Percentiles rank a stretch among this genome's conserved stretches.
Conservation (phyloP, 2,888 invertebrate species). For the Acanthosoma haemorrhoidale region DNA sequence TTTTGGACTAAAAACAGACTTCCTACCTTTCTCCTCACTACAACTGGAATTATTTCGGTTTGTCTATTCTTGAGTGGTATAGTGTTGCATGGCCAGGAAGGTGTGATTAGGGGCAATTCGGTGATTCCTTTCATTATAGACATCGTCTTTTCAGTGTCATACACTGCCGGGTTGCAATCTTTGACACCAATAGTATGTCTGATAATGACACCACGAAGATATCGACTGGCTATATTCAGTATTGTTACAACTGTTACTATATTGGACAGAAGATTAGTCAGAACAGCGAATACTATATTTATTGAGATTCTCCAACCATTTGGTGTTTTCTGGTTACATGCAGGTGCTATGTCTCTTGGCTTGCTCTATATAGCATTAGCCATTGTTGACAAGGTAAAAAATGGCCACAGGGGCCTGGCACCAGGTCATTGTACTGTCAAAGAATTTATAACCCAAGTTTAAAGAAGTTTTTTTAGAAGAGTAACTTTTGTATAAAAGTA, state of each 20-base stretch:
- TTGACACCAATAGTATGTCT: background rate
- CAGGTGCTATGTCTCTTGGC: background rate
- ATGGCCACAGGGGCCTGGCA: background rate
- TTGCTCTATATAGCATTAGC: background rate
- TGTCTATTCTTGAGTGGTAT: constrained; percentile 1
- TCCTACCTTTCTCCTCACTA: background rate
- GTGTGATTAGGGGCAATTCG: background rate
- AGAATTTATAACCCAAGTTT: constrained; percentile 22
- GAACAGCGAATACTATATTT: background rate
- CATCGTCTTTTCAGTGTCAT: background rate
- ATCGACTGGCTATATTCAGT: background rate
- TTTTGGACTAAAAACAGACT: constrained; percentile 14
- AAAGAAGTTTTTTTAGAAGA: background rate
- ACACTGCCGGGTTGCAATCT: background rate
- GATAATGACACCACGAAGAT: background rate
- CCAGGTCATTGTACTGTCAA: background rate
- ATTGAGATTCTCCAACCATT: constrained; percentile 12
- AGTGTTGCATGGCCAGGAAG: constrained; percentile 13
- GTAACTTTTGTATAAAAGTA: no score
- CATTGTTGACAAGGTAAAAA: background rate
- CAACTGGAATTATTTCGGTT: background rate
- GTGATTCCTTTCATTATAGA: background rate
- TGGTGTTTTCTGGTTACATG: constrained; percentile 16
- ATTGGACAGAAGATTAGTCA: background rate
- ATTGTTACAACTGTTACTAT: background rate